These are phyloP conservation scores for Zele albiditarsus DNA, from an alignment of 2,888 invertebrate species.

Conservation along the genomic window DNA sequence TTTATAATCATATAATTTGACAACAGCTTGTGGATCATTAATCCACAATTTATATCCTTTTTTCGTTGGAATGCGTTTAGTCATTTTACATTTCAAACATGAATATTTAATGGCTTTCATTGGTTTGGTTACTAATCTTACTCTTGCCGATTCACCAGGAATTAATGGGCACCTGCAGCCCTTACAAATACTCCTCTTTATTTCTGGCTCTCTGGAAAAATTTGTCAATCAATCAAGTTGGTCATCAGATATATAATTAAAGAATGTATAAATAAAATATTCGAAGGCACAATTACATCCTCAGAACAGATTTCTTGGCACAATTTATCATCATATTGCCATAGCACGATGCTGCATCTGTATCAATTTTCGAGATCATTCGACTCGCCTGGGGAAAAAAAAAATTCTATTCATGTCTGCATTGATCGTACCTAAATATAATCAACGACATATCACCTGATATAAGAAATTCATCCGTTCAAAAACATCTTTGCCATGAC, in stretches of 20 bases:
- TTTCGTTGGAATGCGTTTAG: constrained; percentile 69
- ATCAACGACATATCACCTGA: constrained; percentile 73
- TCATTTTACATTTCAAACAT: constrained; percentile 72
- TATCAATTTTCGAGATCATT: constrained; percentile 70
- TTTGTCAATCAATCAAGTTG: neutral
- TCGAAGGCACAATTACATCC: constrained; percentile 73
- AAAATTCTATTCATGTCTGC: constrained; percentile 11
- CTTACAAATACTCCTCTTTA: constrained; percentile 78
- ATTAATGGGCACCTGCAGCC: constrained; percentile 76
- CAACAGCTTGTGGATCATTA: constrained; percentile 74
- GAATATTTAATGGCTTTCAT: constrained; percentile 73
- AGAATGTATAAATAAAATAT: constrained; percentile 10
- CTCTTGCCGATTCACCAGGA: constrained; percentile 74
- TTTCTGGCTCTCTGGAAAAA: constrained; percentile 75
- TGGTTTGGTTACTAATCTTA: constrained; percentile 74
- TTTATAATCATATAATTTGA: constrained; percentile 73
- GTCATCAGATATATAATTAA: neutral
- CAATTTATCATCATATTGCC: constrained; percentile 75
- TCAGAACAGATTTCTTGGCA: constrained; percentile 77
- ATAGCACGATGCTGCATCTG: constrained; percentile 75
- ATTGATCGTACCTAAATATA: neutral
- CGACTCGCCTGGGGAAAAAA: constrained; percentile 74
- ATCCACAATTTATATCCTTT: constrained; percentile 74
- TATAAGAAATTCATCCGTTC: constrained; percentile 82
- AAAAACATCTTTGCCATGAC: constrained; percentile 80